phyloP scores from a whole-genome alignment of 2,113 vertebrate species.

The Chamaetylas fuelleborni region DNA sequence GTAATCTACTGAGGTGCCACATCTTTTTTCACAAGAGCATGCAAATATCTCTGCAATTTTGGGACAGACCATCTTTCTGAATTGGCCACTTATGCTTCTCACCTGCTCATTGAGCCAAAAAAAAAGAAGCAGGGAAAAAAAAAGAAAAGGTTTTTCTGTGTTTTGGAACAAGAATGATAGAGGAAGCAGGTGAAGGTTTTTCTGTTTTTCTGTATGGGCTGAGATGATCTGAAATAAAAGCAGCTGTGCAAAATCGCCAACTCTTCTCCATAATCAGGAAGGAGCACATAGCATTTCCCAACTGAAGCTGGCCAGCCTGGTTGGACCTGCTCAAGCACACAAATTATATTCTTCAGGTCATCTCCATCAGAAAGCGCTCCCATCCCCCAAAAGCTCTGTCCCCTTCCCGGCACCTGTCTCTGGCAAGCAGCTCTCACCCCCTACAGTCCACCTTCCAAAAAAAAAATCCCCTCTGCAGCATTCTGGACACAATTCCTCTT shows the following conservation, averaged over 20 bases:
- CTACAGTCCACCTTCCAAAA: background rate
- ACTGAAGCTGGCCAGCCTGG: background rate
- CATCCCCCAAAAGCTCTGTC: background rate
- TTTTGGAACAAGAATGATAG: background rate
- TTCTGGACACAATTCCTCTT: background rate
- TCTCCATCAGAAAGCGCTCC: background rate
- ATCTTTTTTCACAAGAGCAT: background rate
- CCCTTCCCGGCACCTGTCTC: background rate
- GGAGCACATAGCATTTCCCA: accelerated
- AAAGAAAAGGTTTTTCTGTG: background rate
- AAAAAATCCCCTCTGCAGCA: background rate
- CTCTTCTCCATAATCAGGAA: background rate
- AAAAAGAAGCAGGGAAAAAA: background rate
- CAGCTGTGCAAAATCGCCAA: background rate
- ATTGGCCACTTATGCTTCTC: background rate
- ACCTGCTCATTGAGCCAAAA: background rate
- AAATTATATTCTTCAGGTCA: background rate
- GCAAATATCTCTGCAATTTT: background rate
- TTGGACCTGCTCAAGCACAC: background rate
- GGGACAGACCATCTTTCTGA: background rate
- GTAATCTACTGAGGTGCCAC: background rate
- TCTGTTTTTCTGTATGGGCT: background rate
- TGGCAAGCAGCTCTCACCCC: background rate
- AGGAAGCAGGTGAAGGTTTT: background rate
- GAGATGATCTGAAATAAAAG: background rate